phyloP scores from a whole-genome alignment of 2,888 invertebrate species.

The Venusia cambrica region DNA sequence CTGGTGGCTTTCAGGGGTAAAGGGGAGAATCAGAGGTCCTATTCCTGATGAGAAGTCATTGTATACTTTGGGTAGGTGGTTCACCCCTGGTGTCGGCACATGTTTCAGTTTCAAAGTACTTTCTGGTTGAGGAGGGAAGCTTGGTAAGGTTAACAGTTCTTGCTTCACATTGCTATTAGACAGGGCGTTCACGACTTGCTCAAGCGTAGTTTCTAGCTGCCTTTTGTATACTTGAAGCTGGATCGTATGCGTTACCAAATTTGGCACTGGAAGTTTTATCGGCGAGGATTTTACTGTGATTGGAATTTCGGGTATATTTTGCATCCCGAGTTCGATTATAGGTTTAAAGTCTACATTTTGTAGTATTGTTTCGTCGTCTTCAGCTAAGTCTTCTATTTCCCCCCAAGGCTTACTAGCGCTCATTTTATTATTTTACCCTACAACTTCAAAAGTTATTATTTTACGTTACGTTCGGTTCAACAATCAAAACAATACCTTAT shows the following conservation, averaged over 20 bases:
- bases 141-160: conserved; percentile 57
- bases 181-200: conserved; percentile 46
- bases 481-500: no score
- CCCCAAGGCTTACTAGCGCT: conserved; percentile 62
- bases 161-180: conserved; percentile 50
- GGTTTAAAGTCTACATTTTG: conserved; percentile 74
- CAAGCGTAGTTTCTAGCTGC: conserved; percentile 58
- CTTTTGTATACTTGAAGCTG: conserved; percentile 62
- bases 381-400: conserved; percentile 59
- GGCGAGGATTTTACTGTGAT: conserved; percentile 70
- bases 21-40: conserved; percentile 62
- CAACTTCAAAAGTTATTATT: no score
- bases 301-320: conserved; percentile 74
- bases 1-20: conserved; percentile 71
- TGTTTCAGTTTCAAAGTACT: conserved; percentile 51
- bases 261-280: conserved; percentile 66
- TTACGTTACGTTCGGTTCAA: no score
- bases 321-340: conserved; percentile 74
- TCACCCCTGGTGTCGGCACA: conserved; percentile 54
- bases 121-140: conserved; percentile 55
- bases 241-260: conserved; percentile 71
- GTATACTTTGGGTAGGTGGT: conserved; percentile 65
- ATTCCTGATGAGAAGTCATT: conserved; percentile 70
- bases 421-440: no score
- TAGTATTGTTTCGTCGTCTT: conserved; percentile 55